Evolutionary conservation across 2,113 vertebrate species (phyloP).

Genomic region (Nyctereutes procyonoides): DNA sequence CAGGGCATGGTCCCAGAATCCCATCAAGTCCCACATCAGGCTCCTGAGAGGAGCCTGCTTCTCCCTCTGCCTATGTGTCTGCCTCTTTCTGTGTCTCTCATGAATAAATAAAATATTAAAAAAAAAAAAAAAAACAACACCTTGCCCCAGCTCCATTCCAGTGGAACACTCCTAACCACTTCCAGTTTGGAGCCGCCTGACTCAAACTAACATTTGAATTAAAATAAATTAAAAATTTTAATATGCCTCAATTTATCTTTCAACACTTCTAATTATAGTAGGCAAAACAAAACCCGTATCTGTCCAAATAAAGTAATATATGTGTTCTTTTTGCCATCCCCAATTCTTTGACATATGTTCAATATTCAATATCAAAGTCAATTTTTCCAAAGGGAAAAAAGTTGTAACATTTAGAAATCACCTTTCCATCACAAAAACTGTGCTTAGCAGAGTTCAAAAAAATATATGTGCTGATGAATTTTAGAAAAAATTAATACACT

Average conservation of each 20-base stretch:
- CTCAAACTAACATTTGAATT: background rate
- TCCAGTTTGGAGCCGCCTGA: background rate
- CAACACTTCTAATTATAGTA: background rate
- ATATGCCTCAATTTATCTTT: background rate
- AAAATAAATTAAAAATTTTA: background rate
- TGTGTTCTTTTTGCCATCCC: background rate
- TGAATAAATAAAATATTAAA: too few species aligned
- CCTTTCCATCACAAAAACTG: background rate
- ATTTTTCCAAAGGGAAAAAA: slow-evolving; percentile 34
- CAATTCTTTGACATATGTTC: background rate
- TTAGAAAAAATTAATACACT: slow-evolving; percentile 17
- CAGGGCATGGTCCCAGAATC: too few species aligned
- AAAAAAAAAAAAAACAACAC: too few species aligned
- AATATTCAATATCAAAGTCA: background rate
- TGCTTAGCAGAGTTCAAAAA: background rate
- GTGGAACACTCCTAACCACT: background rate
- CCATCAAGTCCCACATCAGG: too few species aligned
- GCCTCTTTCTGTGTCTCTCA: too few species aligned
- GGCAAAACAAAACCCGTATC: background rate
- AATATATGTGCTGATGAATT: background rate
- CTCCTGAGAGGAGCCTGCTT: too few species aligned
- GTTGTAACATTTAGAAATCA: slow-evolving; percentile 17
- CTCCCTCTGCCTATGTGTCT: too few species aligned
- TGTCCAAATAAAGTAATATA: background rate
- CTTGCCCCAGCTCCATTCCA: background rate